Conservation (phyloP, 2,113 vertebrate genomes). For the Pteronura brasiliensis region DNA sequence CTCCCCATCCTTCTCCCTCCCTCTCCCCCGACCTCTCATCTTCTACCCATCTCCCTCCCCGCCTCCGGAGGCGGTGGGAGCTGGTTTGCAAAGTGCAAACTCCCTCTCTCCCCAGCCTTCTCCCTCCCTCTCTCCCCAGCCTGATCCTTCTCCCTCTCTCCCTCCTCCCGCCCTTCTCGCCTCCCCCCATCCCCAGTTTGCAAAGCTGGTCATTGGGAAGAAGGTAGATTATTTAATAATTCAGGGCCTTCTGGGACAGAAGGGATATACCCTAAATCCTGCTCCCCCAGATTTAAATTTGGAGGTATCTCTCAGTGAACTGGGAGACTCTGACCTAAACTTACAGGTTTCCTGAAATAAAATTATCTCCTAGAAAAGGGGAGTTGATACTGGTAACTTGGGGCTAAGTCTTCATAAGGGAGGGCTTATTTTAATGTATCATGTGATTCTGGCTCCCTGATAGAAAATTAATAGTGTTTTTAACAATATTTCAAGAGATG, state of each 20-base stretch:
- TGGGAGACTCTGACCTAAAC: background rate
- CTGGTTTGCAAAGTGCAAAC: too few relatives aligned
- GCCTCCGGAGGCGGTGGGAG: too few relatives aligned
- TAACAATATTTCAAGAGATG: background rate
- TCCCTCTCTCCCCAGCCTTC: background rate
- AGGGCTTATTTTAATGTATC: background rate
- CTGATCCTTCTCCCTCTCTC: background rate
- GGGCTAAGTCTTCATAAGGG: background rate
- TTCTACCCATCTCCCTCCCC: background rate
- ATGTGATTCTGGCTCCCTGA: background rate
- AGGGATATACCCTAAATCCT: background rate
- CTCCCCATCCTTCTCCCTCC: too few relatives aligned
- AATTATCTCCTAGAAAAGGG: background rate
- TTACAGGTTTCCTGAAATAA: background rate
- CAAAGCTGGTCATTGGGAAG: background rate
- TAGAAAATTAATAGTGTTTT: background rate
- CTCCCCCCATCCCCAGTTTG: background rate
- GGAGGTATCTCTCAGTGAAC: background rate
- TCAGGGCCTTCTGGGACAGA: background rate
- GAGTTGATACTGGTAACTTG: background rate
- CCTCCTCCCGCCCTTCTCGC: too few relatives aligned
- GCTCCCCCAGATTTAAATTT: background rate
- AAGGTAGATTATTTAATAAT: background rate
- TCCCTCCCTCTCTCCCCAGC: background rate
- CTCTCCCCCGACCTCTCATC: background rate